Evolutionary conservation across 2,113 vertebrate genomes (phyloP), one percentile per base, ranked within the genome.

Genomic region (Amazona vittata): DNA sequence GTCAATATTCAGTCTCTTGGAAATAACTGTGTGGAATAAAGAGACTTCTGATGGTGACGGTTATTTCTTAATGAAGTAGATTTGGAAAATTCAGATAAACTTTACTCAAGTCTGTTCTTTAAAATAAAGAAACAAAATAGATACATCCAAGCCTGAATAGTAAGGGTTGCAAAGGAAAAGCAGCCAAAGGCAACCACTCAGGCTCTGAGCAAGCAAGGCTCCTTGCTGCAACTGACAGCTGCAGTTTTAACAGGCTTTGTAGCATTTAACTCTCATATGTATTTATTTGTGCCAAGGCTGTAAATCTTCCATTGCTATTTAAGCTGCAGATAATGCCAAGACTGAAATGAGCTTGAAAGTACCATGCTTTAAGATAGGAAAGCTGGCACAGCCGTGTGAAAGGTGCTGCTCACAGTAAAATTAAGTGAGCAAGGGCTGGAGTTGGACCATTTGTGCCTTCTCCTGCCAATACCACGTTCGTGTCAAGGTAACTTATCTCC

Each of bases 401-500:
- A 83, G 90, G 21, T 26, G 39, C 83, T 60, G 35, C 83, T 71
- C 78, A 49, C 18, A 83, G 49, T 74, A 69, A 89, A 89, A 88
- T 43, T 2, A 17, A 60, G 83, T 0, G 53, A 83, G 69, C 46
- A 43, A 78, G 39, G 41, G 35, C 79, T 86, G 53, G 63, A 90
- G 82, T 64, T 21, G 52, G 80, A 79, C 57, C 94, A 25, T 60
- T 90, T 89, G 80, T 89, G 77, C 47, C 92, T 96, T 59, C 89
- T 39, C 5, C 53, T 92, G 91, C 92, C 83, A 70, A 83, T 73
- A 75, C 53, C 70, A 85, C 14, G 74, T 76, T 79, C 85, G 74
- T 76, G 83, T 96, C 94, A 83, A 82, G 74, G 77, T 79, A 94
- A 84, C 83, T 69, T 91, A 89, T 96, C 96, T 96, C 95, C 94